A percentile compares a stretch with the other conserved stretches of the same genome.
These are phyloP conservation scores for Leucophenga montana DNA, from an alignment of 2,888 invertebrate genomes.

Conservation along the genomic window DNA sequence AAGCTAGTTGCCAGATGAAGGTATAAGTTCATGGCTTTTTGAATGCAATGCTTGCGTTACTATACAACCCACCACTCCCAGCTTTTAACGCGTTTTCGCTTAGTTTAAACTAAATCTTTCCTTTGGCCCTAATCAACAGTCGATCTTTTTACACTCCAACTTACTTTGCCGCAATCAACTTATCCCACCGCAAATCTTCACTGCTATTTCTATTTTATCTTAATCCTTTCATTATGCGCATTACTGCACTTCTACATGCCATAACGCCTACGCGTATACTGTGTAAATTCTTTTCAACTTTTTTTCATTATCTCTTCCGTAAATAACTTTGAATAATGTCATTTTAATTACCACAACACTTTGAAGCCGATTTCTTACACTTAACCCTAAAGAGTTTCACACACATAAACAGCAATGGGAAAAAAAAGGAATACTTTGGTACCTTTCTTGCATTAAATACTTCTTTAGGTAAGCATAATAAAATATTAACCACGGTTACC, in stretches of 20 bases:
- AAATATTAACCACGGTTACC: conserved; percentile 26
- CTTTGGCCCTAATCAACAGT: too few species aligned
- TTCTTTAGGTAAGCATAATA: conserved; percentile 8
- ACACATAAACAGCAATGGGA: conserved; percentile 17
- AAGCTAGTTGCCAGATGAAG: too few species aligned
- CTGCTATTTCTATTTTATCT: too few species aligned
- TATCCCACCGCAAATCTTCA: background rate
- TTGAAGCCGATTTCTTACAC: conserved; percentile 38
- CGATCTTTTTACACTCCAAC: too few species aligned
- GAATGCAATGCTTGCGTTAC: too few species aligned
- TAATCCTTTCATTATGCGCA: conserved; percentile 42
- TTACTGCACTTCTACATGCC: background rate
- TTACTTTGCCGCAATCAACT: too few species aligned
- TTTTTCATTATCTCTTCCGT: conserved; percentile 15
- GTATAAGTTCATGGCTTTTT: too few species aligned
- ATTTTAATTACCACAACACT: conserved; percentile 63
- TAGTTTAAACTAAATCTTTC: too few species aligned
- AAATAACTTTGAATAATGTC: conserved; percentile 61
- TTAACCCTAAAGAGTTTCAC: conserved; percentile 23
- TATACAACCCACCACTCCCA: too few species aligned
- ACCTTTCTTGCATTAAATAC: background rate
- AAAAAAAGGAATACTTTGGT: background rate
- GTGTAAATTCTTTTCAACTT: conserved; percentile 14
- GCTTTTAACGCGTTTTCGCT: too few species aligned
- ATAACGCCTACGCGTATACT: conserved; percentile 32